These are phyloP conservation scores for Conopomorpha cramerella DNA, from an alignment of 1,140 invertebrate species.

Conservation along the genomic window DNA sequence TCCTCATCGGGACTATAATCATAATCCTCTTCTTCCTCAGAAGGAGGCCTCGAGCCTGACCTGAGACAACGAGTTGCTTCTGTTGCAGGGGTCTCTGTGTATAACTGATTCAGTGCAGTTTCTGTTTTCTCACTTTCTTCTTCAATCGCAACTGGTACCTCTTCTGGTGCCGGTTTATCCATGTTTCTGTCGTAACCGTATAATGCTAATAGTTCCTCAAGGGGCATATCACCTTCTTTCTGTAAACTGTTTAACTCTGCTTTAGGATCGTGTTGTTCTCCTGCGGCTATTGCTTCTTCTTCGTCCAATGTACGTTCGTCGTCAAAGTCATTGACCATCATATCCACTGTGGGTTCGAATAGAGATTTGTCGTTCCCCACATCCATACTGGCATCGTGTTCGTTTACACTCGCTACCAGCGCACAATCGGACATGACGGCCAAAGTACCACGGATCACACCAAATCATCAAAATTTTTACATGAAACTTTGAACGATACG, in stretches of 20 bases:
- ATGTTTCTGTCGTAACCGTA: slow-evolving; percentile 73
- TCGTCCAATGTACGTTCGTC: slow-evolving; percentile 95
- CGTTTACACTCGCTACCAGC: slow-evolving; percentile 53
- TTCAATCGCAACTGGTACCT: slow-evolving; percentile 54
- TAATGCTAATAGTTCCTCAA: slow-evolving; percentile 88
- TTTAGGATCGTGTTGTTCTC: slow-evolving; percentile 77
- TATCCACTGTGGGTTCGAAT: slow-evolving; percentile 77
- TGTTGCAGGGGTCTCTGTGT: slow-evolving; percentile 33
- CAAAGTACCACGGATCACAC: no score
- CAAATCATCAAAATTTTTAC: no score
- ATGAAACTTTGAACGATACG: no score
- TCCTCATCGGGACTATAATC: slow-evolving; percentile 79
- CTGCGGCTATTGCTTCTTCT: slow-evolving; percentile 90
- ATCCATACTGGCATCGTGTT: slow-evolving; percentile 59
- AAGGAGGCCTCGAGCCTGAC: slow-evolving; percentile 50
- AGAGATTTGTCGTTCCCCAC: slow-evolving; percentile 58
- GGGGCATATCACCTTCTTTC: slow-evolving; percentile 91
- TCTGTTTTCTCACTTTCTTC: slow-evolving; percentile 49
- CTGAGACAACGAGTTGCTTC: slow-evolving; percentile 42
- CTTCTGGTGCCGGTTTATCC: slow-evolving; percentile 51
- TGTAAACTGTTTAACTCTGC: slow-evolving; percentile 88
- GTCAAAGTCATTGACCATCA: slow-evolving; percentile 96
- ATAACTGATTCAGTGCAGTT: slow-evolving; percentile 38
- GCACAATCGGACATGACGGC: slow-evolving; percentile 59
- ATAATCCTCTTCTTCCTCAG: slow-evolving; percentile 72